phyloP scores from a whole-genome alignment of 1,140 invertebrate species.

The Drosophila ercepeae region DNA sequence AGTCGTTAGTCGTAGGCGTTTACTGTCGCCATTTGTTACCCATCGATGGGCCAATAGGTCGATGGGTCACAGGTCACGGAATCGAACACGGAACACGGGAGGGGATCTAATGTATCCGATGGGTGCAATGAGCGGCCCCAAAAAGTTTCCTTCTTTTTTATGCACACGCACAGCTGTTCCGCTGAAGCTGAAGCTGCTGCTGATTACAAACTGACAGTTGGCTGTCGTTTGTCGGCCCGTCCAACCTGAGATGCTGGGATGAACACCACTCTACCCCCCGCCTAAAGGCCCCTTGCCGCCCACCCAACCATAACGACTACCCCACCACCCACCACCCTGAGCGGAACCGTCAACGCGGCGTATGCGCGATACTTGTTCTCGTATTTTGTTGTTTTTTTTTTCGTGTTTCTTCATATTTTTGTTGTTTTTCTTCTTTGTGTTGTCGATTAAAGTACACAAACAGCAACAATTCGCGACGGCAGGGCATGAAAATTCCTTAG shows the following conservation, averaged over 20 bases:
- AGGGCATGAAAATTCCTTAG: slow-evolving; percentile 55
- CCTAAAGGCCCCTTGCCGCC: background rate
- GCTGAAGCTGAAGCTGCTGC: slow-evolving; percentile 6
- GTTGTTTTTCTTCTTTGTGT: slow-evolving; percentile 25
- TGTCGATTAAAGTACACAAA: slow-evolving; percentile 73
- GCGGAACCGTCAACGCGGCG: slow-evolving; percentile 52
- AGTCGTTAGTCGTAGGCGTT: slow-evolving; percentile 43
- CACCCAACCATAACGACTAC: background rate
- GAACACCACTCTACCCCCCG: slow-evolving; percentile 1
- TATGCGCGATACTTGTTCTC: slow-evolving; percentile 67
- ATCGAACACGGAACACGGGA: background rate
- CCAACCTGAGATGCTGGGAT: slow-evolving; percentile 32
- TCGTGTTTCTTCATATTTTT: background rate
- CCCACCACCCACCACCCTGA: slow-evolving; percentile 2
- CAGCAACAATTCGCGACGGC: slow-evolving; percentile 32
- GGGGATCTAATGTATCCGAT: background rate
- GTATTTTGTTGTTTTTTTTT: slow-evolving; percentile 11
- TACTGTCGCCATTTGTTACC: slow-evolving; percentile 25
- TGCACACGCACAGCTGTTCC: slow-evolving; percentile 50
- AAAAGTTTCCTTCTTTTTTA: slow-evolving; percentile 33
- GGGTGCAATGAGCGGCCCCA: background rate
- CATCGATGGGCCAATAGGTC: slow-evolving; percentile 23
- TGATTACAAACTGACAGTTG: slow-evolving; percentile 69
- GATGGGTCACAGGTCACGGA: slow-evolving; percentile 29
- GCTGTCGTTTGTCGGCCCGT: slow-evolving; percentile 33